Conservation (phyloP, 2,888 invertebrate genomes). For the Miltochrista miniata region DNA sequence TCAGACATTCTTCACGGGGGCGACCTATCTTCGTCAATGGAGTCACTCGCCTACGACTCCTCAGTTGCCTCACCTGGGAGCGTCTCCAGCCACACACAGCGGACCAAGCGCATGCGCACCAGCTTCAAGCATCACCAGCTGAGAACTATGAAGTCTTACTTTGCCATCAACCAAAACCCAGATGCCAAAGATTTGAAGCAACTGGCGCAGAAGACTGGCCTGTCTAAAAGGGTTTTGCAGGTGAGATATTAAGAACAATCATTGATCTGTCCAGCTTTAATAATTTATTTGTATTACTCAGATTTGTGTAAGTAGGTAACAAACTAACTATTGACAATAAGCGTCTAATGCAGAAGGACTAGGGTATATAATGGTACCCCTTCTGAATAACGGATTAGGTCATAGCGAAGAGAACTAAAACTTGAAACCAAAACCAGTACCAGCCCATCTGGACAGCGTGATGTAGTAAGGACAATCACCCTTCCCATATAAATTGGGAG, state of each 20-base stretch:
- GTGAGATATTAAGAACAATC: conserved; percentile 70
- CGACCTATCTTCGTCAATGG: conserved; percentile 90
- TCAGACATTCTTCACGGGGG: conserved; percentile 89
- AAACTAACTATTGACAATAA: no score
- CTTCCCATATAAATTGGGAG: no score
- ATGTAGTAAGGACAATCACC: no score
- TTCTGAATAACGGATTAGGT: no score
- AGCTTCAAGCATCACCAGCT: conserved; percentile 99
- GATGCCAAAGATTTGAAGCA: conserved; percentile 99
- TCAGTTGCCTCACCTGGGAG: conserved; percentile 89
- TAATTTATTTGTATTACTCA: no score
- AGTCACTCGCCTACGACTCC: conserved; percentile 89
- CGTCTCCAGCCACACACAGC: conserved; percentile 82
- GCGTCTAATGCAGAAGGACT: no score
- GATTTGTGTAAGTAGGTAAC: no score
- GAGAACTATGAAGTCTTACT: conserved; percentile 99
- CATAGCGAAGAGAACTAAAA: no score
- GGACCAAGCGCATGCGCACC: conserved; percentile 98
- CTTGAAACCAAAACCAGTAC: no score
- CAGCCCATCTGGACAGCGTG: no score
- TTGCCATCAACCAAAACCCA: conserved; percentile 99
- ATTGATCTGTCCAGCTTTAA: not conserved
- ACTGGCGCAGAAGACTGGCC: conserved; percentile 98
- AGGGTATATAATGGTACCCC: no score
- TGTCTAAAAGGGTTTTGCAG: conserved; percentile 98